Evolutionary conservation across 2,888 invertebrate species (phyloP).

Genomic region (Clivina fossor): DNA sequence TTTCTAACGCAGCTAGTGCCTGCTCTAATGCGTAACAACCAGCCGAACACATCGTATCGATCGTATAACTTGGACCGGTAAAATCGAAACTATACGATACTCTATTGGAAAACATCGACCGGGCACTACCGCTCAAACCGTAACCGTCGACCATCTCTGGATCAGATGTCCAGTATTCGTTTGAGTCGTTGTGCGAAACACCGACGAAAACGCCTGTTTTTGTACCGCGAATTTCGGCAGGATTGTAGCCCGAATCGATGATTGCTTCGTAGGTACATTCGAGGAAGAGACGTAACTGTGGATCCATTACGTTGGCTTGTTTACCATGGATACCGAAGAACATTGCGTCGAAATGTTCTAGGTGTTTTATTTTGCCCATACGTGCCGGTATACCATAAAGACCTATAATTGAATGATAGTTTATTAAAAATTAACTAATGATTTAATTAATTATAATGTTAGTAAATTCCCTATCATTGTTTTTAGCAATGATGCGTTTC

Average conservation of each 20-base stretch:
- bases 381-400: constrained; percentile 78
- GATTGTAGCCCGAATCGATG: constrained; percentile 85
- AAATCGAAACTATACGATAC: constrained; percentile 96
- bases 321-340: constrained; percentile 91
- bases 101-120: constrained; percentile 97
- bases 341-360: constrained; percentile 80
- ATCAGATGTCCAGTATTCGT: constrained; percentile 82
- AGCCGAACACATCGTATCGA: constrained; percentile 98
- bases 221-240: constrained; percentile 78
- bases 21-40: constrained; percentile 89
- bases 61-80: constrained; percentile 88
- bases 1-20: constrained; percentile 76
- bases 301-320: constrained; percentile 91
- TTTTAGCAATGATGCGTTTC: too few species aligned
- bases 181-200: constrained; percentile 87
- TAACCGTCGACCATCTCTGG: constrained; percentile 88
- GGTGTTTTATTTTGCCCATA: constrained; percentile 79
- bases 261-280: constrained; percentile 92
- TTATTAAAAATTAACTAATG: constrained; percentile 35
- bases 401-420: constrained; percentile 55
- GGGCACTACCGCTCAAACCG: constrained; percentile 89
- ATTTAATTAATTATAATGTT: too few species aligned
- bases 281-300: constrained; percentile 84
- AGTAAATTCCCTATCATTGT: too few species aligned
- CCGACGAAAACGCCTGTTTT: constrained; percentile 95